Evolutionary conservation across 2,113 vertebrate genomes (phyloP).

Genomic region (Dipodomys merriami): DNA sequence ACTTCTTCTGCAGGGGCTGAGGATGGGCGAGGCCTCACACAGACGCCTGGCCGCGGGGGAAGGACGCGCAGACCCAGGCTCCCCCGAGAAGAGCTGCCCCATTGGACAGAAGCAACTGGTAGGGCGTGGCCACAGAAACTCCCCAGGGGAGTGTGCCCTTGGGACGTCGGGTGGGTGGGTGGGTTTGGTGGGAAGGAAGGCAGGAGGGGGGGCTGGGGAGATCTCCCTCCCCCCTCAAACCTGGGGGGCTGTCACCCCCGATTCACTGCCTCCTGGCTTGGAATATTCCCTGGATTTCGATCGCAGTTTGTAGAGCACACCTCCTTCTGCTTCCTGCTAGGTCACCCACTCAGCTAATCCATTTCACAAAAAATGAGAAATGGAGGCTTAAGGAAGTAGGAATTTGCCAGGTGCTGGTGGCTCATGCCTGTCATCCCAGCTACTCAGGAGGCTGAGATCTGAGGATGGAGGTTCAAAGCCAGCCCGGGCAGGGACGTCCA

Average conservation of each 20-base stretch:
- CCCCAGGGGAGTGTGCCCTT: too few relatives aligned
- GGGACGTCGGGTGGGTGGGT: not conserved
- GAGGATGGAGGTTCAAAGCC: not conserved
- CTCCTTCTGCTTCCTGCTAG: not conserved
- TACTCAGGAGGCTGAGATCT: not conserved
- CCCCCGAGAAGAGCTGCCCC: constrained; percentile 58
- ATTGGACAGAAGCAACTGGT: constrained; percentile 81
- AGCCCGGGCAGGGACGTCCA: too few relatives aligned
- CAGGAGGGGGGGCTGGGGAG: too few relatives aligned
- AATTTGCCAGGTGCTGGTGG: not conserved
- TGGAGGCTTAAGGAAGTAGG: not conserved
- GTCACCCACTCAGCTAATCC: not conserved
- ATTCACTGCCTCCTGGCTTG: not conserved
- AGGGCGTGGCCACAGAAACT: constrained; percentile 41
- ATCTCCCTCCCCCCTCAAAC: too few relatives aligned
- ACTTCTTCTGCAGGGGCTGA: constrained; percentile 38
- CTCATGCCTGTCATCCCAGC: too few relatives aligned
- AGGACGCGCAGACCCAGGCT: constrained; percentile 23
- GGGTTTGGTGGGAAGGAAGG: not conserved
- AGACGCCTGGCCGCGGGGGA: constrained; percentile 56
- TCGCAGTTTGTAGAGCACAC: not conserved
- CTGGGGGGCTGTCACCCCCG: too few relatives aligned
- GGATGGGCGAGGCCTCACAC: constrained; percentile 74
- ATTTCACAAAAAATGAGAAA: not conserved
- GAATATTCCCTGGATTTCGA: not conserved